Evolutionary conservation across 2,113 vertebrate species (phyloP).

Genomic region (Fregetta grallaria): DNA sequence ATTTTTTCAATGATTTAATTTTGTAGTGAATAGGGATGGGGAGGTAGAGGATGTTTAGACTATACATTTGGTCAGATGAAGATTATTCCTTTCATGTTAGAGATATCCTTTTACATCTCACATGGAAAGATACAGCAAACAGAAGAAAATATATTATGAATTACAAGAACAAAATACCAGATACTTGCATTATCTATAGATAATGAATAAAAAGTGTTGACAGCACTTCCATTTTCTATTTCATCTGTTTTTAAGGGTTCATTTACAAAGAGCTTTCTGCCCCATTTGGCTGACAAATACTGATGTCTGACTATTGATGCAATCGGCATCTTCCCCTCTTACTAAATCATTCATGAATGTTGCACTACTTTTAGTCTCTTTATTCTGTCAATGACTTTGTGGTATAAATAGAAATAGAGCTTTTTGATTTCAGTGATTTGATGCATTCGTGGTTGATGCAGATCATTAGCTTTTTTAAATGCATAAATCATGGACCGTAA

Average conservation of each 20-base stretch:
- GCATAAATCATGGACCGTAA: neutral
- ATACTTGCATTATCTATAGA: neutral
- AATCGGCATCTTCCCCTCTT: slow-evolving; percentile 22
- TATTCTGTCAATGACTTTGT: slow-evolving; percentile 63
- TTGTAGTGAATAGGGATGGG: neutral
- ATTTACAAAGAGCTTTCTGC: slow-evolving; percentile 17
- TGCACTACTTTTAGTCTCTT: slow-evolving; percentile 61
- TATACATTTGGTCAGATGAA: neutral
- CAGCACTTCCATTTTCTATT: neutral
- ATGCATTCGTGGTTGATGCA: slow-evolving; percentile 35
- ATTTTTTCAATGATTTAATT: neutral
- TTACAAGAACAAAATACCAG: neutral
- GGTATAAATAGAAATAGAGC: slow-evolving; percentile 66
- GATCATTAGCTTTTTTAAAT: slow-evolving; percentile 57
- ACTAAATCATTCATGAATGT: slow-evolving; percentile 60
- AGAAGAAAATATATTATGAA: neutral
- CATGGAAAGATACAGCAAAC: neutral
- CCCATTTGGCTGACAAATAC: slow-evolving; percentile 12
- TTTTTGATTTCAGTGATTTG: slow-evolving; percentile 60
- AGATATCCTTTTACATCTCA: neutral
- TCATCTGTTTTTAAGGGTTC: neutral
- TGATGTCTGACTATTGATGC: neutral
- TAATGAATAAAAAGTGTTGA: neutral
- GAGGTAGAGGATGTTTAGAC: neutral
- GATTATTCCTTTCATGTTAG: neutral